These are phyloP conservation scores for Drosophila rellima DNA, from an alignment of 2,888 invertebrate genomes.

Conservation along the genomic window DNA sequence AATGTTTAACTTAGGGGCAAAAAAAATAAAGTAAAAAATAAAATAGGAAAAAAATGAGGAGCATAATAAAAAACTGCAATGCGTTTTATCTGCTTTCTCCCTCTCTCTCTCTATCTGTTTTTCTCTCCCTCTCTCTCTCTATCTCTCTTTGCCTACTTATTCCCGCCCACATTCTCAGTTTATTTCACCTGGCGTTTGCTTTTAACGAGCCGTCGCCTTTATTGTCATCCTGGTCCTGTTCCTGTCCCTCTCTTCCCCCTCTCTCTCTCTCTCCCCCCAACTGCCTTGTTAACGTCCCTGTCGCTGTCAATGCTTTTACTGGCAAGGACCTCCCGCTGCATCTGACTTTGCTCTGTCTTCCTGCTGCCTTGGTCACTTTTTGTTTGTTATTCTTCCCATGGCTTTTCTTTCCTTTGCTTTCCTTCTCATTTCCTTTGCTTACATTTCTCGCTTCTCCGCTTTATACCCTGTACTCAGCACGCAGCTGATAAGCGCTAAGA, in stretches of 20 bases:
- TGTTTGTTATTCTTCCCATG: constrained; percentile 35
- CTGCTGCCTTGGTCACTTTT: constrained; percentile 55
- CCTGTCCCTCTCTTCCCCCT: background rate
- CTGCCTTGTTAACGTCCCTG: constrained; percentile 43
- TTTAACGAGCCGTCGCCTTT: constrained; percentile 67
- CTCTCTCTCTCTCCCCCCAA: background rate
- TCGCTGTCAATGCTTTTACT: constrained; percentile 39
- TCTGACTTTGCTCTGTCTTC: background rate
- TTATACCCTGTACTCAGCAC: constrained; percentile 31
- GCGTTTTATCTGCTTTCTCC: constrained; percentile 20
- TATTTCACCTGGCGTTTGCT: constrained; percentile 58
- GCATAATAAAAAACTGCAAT: constrained; percentile 48
- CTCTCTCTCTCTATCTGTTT: no score
- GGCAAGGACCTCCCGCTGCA: constrained; percentile 13
- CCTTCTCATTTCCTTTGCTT: constrained; percentile 20
- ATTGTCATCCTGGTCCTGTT: constrained; percentile 5
- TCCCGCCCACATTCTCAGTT: background rate
- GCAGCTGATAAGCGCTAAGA: constrained; percentile 2
- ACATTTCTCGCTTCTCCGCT: constrained; percentile 4
- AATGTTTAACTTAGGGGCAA: constrained; percentile 28
- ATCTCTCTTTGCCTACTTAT: no score
- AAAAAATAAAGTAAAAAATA: no score
- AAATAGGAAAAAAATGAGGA: background rate
- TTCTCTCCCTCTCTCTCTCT: background rate
- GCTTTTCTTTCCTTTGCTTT: constrained; percentile 18